A percentile compares a stretch with the other conserved stretches of the same genome.
phyloP scores from a whole-genome alignment of 1,140 invertebrate species.

The Pseudomyrmex pallidus region DNA sequence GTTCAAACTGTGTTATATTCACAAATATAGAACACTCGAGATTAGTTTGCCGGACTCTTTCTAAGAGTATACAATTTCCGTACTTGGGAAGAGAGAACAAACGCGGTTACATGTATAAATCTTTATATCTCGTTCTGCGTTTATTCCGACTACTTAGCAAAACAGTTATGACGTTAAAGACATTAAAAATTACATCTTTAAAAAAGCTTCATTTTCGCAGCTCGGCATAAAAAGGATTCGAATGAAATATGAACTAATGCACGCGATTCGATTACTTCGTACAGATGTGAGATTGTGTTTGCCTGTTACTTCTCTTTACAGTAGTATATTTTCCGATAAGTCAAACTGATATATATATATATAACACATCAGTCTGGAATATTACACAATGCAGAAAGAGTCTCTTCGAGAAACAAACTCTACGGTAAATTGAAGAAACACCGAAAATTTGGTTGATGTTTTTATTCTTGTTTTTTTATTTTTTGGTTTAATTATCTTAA shows the following conservation, averaged over 20 bases:
- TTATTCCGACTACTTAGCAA: neutral
- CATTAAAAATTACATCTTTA: neutral
- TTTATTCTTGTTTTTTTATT: neutral
- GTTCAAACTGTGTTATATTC: constrained; percentile 1
- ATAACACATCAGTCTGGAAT: too few species aligned
- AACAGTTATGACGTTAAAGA: neutral
- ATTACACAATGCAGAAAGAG: too few species aligned
- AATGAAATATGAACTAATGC: neutral
- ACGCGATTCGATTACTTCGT: neutral
- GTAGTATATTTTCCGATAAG: neutral
- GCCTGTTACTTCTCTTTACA: neutral
- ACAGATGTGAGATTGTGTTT: neutral
- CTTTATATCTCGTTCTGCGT: neutral
- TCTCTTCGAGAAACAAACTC: too few species aligned
- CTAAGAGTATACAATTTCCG: neutral
- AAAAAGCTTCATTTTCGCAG: neutral
- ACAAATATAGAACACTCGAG: neutral
- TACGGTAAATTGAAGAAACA: neutral
- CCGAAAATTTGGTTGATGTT: neutral
- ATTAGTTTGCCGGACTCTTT: neutral
- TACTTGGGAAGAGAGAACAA: too few species aligned
- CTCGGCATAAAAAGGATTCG: neutral
- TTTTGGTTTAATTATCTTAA: constrained; percentile 13
- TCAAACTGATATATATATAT: neutral
- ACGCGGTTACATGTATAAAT: neutral